Base-by-base conservation (phyloP, 2,888 invertebrate genomes). In the Cephus sareptanus region DNA sequence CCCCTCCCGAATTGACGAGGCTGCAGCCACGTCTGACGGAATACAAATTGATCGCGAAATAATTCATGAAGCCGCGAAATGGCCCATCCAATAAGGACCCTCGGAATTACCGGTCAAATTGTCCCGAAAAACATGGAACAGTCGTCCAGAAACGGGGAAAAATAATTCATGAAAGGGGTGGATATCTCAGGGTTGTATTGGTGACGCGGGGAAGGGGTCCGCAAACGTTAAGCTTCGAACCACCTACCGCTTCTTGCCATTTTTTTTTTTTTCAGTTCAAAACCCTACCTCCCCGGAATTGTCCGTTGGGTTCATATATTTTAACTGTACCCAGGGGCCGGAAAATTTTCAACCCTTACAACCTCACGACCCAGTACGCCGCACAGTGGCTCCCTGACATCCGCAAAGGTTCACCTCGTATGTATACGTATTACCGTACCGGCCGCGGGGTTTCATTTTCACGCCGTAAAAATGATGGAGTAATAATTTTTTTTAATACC, bases 1-100 rank as follows among this genome's bases (percentile, higher is more conserved):
- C 30, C 70, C 70, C 33, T 13, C 31, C 31, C 71, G 71, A 71
- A 71, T 71, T 34, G 71, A 71, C 71, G 71, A 71, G 71, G 74
- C 76, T 56, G 31, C 33, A 73, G 34, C 34, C 70, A n/a, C 76
- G 40, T 31, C 78, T 75, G 76, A 78, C 76, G 78, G 82, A 82
- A 82, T 82, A 82, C 82, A 82, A 82, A 82, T 82, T 82, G 82
- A 82, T 81, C 79, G 81, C 80, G 77, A 81, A 82, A 82, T 82
- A 82, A 82, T 82, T 81, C 82, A 82, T 82, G 80, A 82, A 81
- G 74, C 76, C 40, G 76, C 81, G 77, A 76, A 77, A 76, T 68
- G 74, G 79, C 69, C 76, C 76, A 76, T 79, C 76, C 79, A 79
- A 79, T 79, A 79, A 79, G 79, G 74, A 74, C 74, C 74, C 76